These are phyloP conservation scores for Globodera ellingtonae DNA, from an alignment of 1,140 invertebrate species.

Conservation along the genomic window DNA sequence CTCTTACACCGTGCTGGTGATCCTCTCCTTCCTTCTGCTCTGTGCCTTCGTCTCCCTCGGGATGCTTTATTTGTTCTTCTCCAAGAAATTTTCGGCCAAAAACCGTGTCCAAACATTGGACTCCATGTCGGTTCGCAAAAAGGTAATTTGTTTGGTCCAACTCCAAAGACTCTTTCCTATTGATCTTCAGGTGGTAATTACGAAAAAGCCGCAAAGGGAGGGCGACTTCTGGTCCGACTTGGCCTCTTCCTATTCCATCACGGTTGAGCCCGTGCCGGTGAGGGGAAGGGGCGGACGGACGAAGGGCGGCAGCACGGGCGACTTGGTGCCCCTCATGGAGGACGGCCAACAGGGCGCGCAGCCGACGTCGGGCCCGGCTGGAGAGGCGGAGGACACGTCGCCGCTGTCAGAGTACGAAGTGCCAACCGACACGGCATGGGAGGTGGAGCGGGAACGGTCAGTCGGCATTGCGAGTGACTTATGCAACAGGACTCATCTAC, in stretches of 20 bases:
- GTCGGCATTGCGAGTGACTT: neutral
- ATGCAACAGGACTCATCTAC: neutral
- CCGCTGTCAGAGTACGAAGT: constrained; percentile 62
- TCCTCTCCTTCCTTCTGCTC: constrained; percentile 42
- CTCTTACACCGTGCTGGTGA: constrained; percentile 47
- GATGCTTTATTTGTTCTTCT: constrained; percentile 48
- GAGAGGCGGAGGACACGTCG: constrained; percentile 46
- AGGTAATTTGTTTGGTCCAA: constrained; percentile 30
- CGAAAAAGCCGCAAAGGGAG: constrained; percentile 52
- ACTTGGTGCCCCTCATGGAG: constrained; percentile 26
- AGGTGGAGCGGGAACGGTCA: constrained; percentile 56
- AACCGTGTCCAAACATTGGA: constrained; percentile 51
- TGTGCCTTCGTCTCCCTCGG: constrained; percentile 44
- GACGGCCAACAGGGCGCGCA: neutral
- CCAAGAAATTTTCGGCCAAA: constrained; percentile 37
- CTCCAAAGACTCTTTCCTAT: constrained; percentile 3
- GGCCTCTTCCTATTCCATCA: constrained; percentile 58
- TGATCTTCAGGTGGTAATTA: constrained; percentile 55
- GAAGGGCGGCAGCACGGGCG: constrained; percentile 23
- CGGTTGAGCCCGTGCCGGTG: constrained; percentile 53
- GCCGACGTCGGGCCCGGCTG: neutral
- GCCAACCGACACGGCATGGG: constrained; percentile 60
- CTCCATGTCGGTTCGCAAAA: constrained; percentile 55
- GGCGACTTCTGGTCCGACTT: constrained; percentile 54
- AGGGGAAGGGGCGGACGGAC: neutral